Evolutionary conservation across 2,797 vertebrate species (phyloP).

Genomic region (Thripadectes ignobilis): DNA sequence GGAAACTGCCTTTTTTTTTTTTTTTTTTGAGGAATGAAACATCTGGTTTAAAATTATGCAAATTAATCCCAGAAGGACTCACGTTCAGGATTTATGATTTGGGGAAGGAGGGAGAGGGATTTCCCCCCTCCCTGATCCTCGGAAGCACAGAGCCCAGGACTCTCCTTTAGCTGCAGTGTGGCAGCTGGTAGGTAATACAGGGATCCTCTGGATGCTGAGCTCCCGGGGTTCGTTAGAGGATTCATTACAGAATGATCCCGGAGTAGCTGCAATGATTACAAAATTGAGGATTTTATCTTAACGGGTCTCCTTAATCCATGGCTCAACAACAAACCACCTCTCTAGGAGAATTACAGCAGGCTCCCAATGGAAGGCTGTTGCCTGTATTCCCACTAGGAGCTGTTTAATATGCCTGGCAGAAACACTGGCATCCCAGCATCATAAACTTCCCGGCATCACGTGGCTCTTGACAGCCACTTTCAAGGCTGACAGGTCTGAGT

Average conservation of each 20-base stretch:
- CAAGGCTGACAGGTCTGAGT: neutral
- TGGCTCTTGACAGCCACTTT: neutral
- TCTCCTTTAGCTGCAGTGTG: neutral
- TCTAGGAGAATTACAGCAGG: neutral
- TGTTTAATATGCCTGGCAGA: neutral
- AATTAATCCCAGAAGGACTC: neutral
- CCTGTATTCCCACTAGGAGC: neutral
- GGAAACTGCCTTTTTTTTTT: neutral
- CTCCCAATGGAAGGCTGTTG: neutral
- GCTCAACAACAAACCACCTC: neutral
- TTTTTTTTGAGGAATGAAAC: neutral
- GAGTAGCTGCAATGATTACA: neutral
- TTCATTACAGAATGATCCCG: neutral
- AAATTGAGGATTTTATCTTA: neutral
- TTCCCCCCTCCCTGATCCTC: neutral
- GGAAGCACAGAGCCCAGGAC: neutral
- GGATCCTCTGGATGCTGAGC: neutral
- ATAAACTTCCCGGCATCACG: neutral
- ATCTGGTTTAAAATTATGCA: neutral
- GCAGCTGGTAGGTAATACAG: neutral
- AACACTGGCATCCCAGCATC: neutral
- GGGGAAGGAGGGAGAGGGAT: neutral
- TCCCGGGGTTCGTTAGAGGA: neutral
- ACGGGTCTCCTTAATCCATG: rapidly evolving
- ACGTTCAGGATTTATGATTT: neutral